A percentile compares a stretch with the other conserved stretches of the same genome.
Evolutionary conservation across 2,113 vertebrate genomes (phyloP).

Genomic region (Tauraco erythrolophus): DNA sequence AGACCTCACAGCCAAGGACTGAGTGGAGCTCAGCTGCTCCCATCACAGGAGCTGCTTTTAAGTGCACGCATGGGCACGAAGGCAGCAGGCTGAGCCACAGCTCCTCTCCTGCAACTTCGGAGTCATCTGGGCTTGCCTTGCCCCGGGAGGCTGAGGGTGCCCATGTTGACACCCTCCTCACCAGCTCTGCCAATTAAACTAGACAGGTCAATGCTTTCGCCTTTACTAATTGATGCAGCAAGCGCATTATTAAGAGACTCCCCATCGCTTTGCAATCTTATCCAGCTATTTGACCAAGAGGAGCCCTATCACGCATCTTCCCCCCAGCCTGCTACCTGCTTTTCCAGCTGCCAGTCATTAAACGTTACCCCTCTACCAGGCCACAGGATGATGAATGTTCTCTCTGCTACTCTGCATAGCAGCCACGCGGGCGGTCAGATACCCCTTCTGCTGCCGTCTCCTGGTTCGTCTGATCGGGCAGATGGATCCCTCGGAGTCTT

Average conservation of each 20-base stretch:
- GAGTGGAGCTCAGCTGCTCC: accelerated
- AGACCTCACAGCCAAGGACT: not conserved
- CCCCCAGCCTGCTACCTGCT: not conserved
- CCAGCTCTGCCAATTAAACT: conserved; percentile 16
- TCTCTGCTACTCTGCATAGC: not conserved
- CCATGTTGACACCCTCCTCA: not conserved
- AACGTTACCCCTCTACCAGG: not conserved
- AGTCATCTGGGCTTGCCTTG: not conserved
- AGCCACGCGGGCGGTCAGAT: not conserved
- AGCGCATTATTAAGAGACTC: conserved; percentile 19
- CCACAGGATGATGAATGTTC: not conserved
- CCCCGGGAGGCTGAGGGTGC: not conserved
- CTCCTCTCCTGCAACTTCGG: not conserved
- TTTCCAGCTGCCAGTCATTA: not conserved
- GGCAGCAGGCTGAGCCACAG: not conserved
- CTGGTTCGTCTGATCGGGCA: not conserved
- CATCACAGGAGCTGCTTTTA: not conserved
- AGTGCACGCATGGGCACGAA: accelerated
- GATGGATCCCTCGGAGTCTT: not conserved
- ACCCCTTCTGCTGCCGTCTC: accelerated
- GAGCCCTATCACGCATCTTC: not conserved
- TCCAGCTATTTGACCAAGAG: not conserved
- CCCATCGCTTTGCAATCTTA: not conserved
- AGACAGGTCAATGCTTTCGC: not conserved
- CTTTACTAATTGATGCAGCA: conserved; percentile 24